Evolutionary conservation across 2,113 vertebrate genomes (phyloP).

Genomic region (Zosterops japonicus): DNA sequence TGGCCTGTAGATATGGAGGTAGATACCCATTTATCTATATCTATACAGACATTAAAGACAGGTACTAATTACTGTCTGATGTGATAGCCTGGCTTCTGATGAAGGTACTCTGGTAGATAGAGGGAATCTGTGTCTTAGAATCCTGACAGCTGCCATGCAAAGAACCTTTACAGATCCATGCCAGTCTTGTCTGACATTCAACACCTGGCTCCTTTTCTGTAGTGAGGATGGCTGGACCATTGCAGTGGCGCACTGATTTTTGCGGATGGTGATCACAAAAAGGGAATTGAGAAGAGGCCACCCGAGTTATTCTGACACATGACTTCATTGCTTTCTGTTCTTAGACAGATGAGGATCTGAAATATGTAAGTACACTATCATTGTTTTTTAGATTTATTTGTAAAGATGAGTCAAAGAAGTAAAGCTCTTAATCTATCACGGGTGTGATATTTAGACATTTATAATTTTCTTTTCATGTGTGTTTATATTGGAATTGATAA

Average conservation of each 20-base stretch:
- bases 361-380: slow-evolving; percentile 44
- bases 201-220: slow-evolving; percentile 56
- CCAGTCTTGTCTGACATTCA: slow-evolving; percentile 32
- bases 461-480: background rate
- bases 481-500: background rate
- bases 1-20: background rate
- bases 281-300: slow-evolving; percentile 30
- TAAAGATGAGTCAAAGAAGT: background rate
- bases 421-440: background rate
- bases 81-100: background rate
- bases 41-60: background rate
- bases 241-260: slow-evolving; percentile 35
- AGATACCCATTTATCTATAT: background rate
- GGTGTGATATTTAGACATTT: background rate
- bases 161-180: background rate
- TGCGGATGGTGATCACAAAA: slow-evolving; percentile 52
- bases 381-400: background rate
- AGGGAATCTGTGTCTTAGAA: background rate
- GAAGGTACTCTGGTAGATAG: background rate
- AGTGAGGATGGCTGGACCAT: slow-evolving; percentile 55
- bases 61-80: background rate
- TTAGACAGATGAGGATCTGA: slow-evolving; percentile 53
- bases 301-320: background rate
- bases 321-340: slow-evolving; percentile 32
- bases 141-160: background rate